phyloP scores from a whole-genome alignment of 2,113 vertebrate genomes.

The Drymodes brunneopygia region DNA sequence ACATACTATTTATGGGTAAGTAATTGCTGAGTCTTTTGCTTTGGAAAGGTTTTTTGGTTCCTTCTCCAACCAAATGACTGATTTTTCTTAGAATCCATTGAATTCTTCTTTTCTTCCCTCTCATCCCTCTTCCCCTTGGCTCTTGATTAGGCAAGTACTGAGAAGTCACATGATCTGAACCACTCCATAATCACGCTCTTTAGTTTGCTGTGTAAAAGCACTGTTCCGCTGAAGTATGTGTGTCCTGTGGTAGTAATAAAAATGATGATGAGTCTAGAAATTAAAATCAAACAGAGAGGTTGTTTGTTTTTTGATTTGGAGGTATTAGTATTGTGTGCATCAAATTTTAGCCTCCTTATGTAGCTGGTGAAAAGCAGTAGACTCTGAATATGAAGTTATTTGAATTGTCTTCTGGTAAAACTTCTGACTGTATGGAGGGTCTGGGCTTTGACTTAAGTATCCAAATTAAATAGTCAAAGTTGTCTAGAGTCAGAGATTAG shows the following conservation, averaged over 20 bases:
- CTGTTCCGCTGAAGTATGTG: neutral
- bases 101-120: slow-evolving; percentile 14
- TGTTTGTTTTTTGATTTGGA: neutral
- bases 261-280: neutral
- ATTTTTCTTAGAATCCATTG: slow-evolving; percentile 37
- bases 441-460: neutral
- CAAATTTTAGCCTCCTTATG: neutral
- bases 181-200: neutral
- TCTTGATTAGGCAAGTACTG: neutral
- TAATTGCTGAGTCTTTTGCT: slow-evolving; percentile 49
- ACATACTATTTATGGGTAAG: slow-evolving; percentile 99
- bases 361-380: neutral
- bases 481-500: neutral
- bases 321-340: neutral
- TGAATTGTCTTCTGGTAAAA: neutral
- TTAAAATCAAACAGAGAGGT: neutral
- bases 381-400: neutral
- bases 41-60: neutral
- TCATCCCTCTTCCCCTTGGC: slow-evolving; percentile 16
- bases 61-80: neutral
- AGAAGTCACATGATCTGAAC: neutral
- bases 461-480: neutral
- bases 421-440: neutral
- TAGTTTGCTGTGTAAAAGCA: neutral
- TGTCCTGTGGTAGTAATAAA: neutral